These are phyloP conservation scores for Nannoperca obscura DNA, from an alignment of 2,797 vertebrate species.

Conservation along the genomic window DNA sequence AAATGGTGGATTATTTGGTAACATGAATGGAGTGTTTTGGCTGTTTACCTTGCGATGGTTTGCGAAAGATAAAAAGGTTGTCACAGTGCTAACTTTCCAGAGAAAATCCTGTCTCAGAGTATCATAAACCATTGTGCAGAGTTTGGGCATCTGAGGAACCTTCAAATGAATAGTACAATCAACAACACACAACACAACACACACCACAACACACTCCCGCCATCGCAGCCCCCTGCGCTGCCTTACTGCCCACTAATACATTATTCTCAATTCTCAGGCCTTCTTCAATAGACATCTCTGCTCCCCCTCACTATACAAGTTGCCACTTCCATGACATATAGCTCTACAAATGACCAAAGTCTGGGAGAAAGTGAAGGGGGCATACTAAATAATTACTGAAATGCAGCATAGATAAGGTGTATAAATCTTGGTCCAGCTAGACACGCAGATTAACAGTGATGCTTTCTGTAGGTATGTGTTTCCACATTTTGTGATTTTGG, in stretches of 20 bases:
- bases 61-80: neutral
- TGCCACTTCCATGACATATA: constrained; percentile 12
- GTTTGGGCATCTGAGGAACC: too few species aligned
- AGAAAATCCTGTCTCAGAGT: neutral
- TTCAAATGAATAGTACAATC: too few species aligned
- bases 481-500: neutral
- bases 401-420: constrained; percentile 2
- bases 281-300: neutral
- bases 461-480: neutral
- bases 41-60: neutral
- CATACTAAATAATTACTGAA: constrained; percentile 39
- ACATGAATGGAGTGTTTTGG: too few species aligned
- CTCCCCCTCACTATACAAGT: constrained; percentile 10
- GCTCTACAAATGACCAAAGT: constrained; percentile 4
- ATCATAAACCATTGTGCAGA: neutral
- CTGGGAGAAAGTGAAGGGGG: constrained; percentile 18
- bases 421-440: constrained; percentile 29
- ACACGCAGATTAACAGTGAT: constrained; percentile 1
- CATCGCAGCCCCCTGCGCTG: neutral
- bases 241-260: neutral
- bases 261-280: neutral
- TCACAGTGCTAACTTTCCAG: neutral
- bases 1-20: too few species aligned
- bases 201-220: neutral
- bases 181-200: too few species aligned